These are phyloP conservation scores for Xanthorhoe designata DNA, from an alignment of 2,888 invertebrate genomes.

Conservation along the genomic window DNA sequence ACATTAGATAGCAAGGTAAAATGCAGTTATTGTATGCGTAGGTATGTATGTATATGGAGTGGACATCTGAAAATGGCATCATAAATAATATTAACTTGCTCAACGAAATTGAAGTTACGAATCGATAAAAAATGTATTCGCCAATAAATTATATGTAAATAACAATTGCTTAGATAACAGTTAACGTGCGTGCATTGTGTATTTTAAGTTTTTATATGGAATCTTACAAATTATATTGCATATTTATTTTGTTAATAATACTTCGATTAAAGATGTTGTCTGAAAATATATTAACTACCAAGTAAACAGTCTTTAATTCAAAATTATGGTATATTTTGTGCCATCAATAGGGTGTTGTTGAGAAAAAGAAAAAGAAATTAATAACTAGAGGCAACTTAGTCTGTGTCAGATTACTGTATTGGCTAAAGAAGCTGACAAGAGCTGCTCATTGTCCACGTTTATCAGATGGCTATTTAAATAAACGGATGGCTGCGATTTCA, in stretches of 20 bases:
- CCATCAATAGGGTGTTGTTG: background rate
- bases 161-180: background rate
- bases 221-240: background rate
- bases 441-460: slow-evolving; percentile 32
- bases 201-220: background rate
- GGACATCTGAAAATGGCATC: no score
- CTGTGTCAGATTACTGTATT: background rate
- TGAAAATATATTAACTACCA: background rate
- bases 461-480: slow-evolving; percentile 56
- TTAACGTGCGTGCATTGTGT: background rate
- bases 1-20: background rate
- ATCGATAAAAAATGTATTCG: slow-evolving; percentile 8
- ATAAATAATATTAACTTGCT: background rate
- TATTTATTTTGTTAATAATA: background rate
- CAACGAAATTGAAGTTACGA: background rate
- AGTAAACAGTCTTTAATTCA: no score
- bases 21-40: no score
- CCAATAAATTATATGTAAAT: slow-evolving; percentile 4
- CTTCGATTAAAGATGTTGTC: background rate
- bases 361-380: background rate
- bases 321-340: no score
- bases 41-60: no score
- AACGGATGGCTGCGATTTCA: slow-evolving; percentile 38
- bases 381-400: background rate
- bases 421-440: background rate